phyloP scores from a whole-genome alignment of 2,797 vertebrate species.

The Rhynchotus rufescens region DNA sequence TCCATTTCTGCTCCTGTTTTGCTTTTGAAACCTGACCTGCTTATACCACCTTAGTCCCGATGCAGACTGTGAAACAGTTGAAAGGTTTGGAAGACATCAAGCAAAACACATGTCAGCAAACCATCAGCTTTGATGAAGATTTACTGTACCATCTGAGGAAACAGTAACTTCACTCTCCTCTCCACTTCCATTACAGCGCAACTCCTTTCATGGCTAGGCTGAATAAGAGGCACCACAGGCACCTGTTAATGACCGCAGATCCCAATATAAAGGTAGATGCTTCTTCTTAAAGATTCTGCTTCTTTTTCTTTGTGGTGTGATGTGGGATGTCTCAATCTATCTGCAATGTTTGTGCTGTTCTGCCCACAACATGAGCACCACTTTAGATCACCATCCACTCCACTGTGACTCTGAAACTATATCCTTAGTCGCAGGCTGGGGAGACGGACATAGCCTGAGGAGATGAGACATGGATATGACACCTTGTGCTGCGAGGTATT shows the following conservation, averaged over 20 bases:
- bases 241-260: not conserved
- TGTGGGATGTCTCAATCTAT: not conserved
- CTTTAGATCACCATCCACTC: not conserved
- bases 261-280: not conserved
- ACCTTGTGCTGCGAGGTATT: not conserved
- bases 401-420: not conserved
- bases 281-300: not conserved
- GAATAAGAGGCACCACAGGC: not conserved
- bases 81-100: accelerated
- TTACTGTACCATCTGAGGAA: not conserved
- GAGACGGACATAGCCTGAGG: not conserved
- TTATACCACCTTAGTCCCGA: not conserved
- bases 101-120: not conserved
- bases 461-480: not conserved
- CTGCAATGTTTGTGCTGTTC: not conserved
- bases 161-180: not conserved
- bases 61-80: not conserved
- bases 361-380: not conserved
- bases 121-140: not conserved
- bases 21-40: not conserved
- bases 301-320: not conserved
- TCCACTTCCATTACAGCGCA: not conserved
- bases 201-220: not conserved
- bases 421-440: not conserved
- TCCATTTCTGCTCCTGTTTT: not conserved